Conservation (phyloP, 2,113 vertebrate species). For the Sylvicapra grimmia region DNA sequence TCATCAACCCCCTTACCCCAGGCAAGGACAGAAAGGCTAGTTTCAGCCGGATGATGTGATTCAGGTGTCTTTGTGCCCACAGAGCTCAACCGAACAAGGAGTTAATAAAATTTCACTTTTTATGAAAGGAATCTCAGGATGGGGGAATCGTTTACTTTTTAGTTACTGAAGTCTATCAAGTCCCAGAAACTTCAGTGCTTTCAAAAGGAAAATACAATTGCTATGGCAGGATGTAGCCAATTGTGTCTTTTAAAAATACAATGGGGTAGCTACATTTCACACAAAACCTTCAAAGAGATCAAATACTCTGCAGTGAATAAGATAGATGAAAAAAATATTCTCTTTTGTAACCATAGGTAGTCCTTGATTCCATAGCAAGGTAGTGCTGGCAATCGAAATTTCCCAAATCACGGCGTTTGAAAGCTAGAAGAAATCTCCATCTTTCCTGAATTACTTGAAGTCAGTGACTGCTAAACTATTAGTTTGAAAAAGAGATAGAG, state of each 20-base stretch:
- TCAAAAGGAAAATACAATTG: conserved; percentile 63
- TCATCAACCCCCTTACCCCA: conserved; percentile 65
- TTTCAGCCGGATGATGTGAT: conserved; percentile 70
- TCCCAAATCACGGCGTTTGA: neutral
- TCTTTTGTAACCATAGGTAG: conserved; percentile 13
- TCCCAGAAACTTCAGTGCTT: conserved; percentile 74
- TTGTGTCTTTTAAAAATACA: conserved; percentile 47
- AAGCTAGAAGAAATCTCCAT: neutral
- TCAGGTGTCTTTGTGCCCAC: conserved; percentile 78
- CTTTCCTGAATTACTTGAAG: neutral
- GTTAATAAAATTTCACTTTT: conserved; percentile 73
- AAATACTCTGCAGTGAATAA: neutral
- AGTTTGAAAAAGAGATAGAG: neutral
- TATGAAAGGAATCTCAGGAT: conserved; percentile 56
- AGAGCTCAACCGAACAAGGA: conserved; percentile 72
- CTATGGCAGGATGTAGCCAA: conserved; percentile 56
- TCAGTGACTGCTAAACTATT: neutral
- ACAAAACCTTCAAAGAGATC: conserved; percentile 58
- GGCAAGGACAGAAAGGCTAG: conserved; percentile 71
- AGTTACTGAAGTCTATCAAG: conserved; percentile 78
- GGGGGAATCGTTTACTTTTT: conserved; percentile 78
- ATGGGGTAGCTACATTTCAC: conserved; percentile 48
- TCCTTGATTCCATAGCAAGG: neutral
- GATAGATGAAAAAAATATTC: conserved; percentile 31
- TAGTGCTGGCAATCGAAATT: neutral